Base-by-base conservation (phyloP, 2,113 vertebrate species). In the Garra rufa region DNA sequence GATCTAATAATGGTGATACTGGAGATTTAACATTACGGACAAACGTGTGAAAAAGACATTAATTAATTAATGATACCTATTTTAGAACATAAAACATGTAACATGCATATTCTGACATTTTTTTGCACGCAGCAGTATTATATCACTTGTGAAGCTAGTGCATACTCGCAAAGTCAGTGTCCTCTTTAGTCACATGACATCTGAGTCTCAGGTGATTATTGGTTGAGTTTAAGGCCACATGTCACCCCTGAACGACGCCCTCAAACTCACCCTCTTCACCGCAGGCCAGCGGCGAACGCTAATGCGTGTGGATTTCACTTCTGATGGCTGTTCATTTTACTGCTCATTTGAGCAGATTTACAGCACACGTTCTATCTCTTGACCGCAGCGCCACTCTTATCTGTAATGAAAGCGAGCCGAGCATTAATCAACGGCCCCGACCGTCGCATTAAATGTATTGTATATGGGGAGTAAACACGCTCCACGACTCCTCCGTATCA, bases 251-350 rank as follows among this genome's bases (percentile, higher is more conserved):
- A 38, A 2, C 63, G 1, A 9, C 17, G 28, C 30, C 63, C 26
- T 30, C 57, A 90, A 93, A 89, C 91, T 92, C 83, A 61, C 74
- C 81, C 52, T 91, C 93, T 94, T 94, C 88, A 92, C 65, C 91
- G 94, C 95, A 95, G 95, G 93, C 94, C 95, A 95, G 95, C 94
- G 94, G 95, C 94, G 93, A 93, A 96, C 95, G 95, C 96, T 98
- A 99, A 97, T 98, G 96, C 97, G 98, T 98, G 97, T 97, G 99
- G 97, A 99, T 99, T 98, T 98, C 97, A 98, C 97, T 99, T 98
- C 95, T 98, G 97, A 99, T 97, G 96, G 97, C 95, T 97, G 97
- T 98, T 98, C 96, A 99, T 98, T 97, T 97, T 97, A 99, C 97
- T 97, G 97, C 97, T 97, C 96, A 97, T 98, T 98, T 97, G 96